Base-by-base conservation (phyloP, 2,113 vertebrate species). In the Bos javanicus region DNA sequence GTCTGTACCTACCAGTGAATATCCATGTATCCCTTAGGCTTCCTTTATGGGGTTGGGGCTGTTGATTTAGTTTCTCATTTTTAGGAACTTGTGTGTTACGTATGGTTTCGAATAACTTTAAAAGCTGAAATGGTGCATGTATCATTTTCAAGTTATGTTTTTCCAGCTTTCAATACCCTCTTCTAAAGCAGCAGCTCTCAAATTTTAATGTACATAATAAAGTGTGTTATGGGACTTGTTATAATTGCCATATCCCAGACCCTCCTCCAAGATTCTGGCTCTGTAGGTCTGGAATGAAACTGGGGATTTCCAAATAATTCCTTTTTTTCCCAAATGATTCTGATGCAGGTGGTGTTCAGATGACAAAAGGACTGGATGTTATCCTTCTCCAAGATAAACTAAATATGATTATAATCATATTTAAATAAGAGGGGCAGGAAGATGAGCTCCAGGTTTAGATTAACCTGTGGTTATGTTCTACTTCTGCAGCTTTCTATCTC, bases 41-140 rank as follows among this genome's bases (percentile, higher is more conserved):
- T 97, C n/a, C 39, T 59, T 82, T 90, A 82, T 16, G 21, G 15
- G 74, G 5, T 3, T 91, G 30, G 23, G 36, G 46, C 59, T 93
- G 52, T 60, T 89, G 9, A 5, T 85, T 83, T 59, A 92, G 84
- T 50, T 95, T 90, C 36, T n/a, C 21, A 43, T 64, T 92, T 48
- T 92, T n/a, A 87, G 43, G 21, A 80, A 93, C 3, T 43, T 67
- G 50, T 76, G 7, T 36, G 23, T 86, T 78, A 91, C 1, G 16
- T 19, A 60, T 76, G 48, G n/a, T 86, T 93, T 94, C 56, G 13
- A 96, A 80, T 76, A 95, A 86, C 84, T 80, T 97, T 92, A 84
- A 90, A 80, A 90, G 54, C 6, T 78, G 50, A 80, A 87, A 92
- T 48, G 67, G 10, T 39, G 21, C 30, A 93, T 36, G 25, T 46